These are phyloP conservation scores for Enteromius paludinosus DNA, from an alignment of 2,797 vertebrate genomes.

Conservation along the genomic window DNA sequence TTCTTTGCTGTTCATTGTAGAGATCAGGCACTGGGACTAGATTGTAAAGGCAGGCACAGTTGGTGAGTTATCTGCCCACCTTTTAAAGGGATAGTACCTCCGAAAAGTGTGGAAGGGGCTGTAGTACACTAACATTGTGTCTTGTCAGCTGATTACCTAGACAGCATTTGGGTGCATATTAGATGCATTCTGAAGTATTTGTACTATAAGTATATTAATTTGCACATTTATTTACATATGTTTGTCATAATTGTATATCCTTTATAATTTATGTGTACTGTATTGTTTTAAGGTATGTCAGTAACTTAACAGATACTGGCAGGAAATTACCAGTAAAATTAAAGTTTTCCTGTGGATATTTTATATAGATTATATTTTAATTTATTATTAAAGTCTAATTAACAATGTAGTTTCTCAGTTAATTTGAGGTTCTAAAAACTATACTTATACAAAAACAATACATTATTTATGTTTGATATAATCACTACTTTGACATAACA, in stretches of 20 bases:
- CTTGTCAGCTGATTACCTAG: neutral
- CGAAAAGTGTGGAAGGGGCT: neutral
- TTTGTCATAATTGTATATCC: neutral
- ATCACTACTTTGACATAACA: neutral
- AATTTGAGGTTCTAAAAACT: neutral
- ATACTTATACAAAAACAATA: neutral
- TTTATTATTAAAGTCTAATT: neutral
- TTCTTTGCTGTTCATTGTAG: conserved; percentile 40
- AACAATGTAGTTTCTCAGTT: neutral
- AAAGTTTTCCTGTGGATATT: neutral
- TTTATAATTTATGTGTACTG: neutral
- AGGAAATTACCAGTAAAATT: neutral
- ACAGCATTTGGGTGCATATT: neutral
- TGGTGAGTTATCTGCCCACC: conserved; percentile 45
- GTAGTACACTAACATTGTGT: conserved; percentile 3
- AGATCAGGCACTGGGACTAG: conserved; percentile 41
- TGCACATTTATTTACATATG: neutral
- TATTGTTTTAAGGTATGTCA: neutral
- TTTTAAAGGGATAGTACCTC: conserved; percentile 58
- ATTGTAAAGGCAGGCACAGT: conserved; percentile 19
- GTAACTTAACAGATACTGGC: neutral
- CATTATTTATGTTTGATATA: neutral
- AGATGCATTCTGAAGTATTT: neutral
- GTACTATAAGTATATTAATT: neutral
- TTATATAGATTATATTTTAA: neutral